Evolutionary conservation across 2,888 invertebrate genomes (phyloP).

Genomic region (Drosophila mayaguana): DNA sequence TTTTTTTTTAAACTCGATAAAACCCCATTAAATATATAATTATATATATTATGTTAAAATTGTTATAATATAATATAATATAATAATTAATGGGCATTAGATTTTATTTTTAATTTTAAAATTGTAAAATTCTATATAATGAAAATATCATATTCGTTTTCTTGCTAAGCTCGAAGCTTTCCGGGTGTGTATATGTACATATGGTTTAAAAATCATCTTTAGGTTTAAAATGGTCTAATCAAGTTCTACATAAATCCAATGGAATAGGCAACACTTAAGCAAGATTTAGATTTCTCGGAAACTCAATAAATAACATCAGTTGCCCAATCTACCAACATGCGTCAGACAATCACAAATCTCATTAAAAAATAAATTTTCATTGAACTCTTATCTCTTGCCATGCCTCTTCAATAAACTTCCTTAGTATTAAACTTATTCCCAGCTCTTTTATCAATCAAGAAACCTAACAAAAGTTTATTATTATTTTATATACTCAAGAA

Average conservation of each 20-base stretch:
- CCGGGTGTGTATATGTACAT: no score
- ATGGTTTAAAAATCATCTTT: no score
- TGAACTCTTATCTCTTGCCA: slow-evolving; percentile 6
- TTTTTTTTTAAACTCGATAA: not conserved
- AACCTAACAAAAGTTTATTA: not conserved
- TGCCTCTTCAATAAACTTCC: not conserved
- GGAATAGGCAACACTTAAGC: not conserved
- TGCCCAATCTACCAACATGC: not conserved
- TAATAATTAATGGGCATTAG: no score
- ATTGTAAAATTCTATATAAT: no score
- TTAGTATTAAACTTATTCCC: not conserved
- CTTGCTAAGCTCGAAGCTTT: no score
- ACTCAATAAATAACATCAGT: no score
- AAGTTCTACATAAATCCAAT: not conserved
- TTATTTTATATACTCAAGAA: not conserved
- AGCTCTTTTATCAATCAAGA: slow-evolving; percentile 1
- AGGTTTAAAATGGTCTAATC: no score
- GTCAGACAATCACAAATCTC: not conserved
- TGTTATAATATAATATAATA: no score
- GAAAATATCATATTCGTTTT: no score
- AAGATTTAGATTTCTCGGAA: not conserved
- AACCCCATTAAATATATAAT: no score
- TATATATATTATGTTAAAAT: no score
- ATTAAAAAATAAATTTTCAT: slow-evolving; percentile 7
- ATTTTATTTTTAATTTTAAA: no score